Evolutionary conservation across 2,797 vertebrate genomes (phyloP).

Genomic region (Pelobates cultripes): DNA sequence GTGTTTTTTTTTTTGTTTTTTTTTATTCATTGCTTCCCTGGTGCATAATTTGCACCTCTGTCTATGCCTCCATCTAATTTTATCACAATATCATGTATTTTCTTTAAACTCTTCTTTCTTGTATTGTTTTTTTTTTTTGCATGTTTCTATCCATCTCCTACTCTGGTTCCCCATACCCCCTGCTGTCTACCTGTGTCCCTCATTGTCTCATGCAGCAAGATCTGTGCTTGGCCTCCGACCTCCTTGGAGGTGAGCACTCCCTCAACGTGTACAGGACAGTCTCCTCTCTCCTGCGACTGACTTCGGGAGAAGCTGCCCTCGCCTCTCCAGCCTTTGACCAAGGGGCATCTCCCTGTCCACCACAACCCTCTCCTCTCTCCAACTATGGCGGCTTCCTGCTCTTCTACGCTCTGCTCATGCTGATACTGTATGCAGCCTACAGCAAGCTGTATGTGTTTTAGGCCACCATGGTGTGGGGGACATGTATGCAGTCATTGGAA

Average conservation of each 20-base stretch:
- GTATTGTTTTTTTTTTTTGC: not conserved
- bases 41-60: too few species aligned
- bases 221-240: slow-evolving; percentile 81
- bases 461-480: too few species aligned
- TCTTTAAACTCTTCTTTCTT: too few species aligned
- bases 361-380: slow-evolving; percentile 58
- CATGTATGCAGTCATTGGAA: too few species aligned
- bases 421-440: slow-evolving; percentile 81
- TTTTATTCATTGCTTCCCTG: not conserved
- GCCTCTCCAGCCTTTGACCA: slow-evolving; percentile 49
- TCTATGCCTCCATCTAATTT: too few species aligned
- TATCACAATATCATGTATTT: too few species aligned
- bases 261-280: slow-evolving; percentile 31
- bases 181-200: not conserved
- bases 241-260: slow-evolving; percentile 76
- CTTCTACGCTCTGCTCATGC: slow-evolving; percentile 85
- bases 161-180: not conserved
- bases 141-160: slow-evolving; percentile 33
- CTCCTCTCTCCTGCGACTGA: slow-evolving; percentile 72
- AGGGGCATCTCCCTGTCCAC: slow-evolving; percentile 43
- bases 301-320: slow-evolving; percentile 70
- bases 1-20: slow-evolving; percentile 45
- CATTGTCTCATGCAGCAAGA: slow-evolving; percentile 70
- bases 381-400: slow-evolving; percentile 83
- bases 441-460: slow-evolving; percentile 65